Evolutionary conservation across 2,888 invertebrate species (phyloP), one percentile per base, ranked within the genome.

Genomic region (Parascotia fuliginaria): DNA sequence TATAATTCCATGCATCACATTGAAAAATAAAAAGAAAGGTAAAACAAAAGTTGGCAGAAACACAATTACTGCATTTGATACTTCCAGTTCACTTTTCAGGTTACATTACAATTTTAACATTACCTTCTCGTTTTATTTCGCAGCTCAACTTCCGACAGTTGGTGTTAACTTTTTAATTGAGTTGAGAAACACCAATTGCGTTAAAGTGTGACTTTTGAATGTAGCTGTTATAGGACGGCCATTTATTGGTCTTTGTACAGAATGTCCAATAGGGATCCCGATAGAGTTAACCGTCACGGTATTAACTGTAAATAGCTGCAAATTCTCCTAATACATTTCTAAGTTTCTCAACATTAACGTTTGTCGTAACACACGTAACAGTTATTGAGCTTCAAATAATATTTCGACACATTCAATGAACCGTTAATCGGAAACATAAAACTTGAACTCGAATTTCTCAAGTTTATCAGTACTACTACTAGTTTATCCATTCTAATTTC

Each of bases 141-240:
- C 41, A 46, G 44, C 29, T 31, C 24, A 48, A 51, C 48, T 54
- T 41, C 13, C 42, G 28, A 40, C 54, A 60, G 61, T 64, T 3
- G 52, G 46, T 55, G 49, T 43, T 64, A 79, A 76, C 70, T 79
- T 77, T 76, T 69, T 77, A 77, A 79, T 79, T 75, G 72, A 75
- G 71, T 79, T 77, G 49, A 44, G 53, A 57, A 71, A 73, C 66
- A 60, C 54, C 49, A 63, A 64, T 64, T 54, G 45, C 49, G 42
- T 68, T 63, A 60, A 50, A 67, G 62, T 64, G 61, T 56, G 62
- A 71, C 70, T 72, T 73, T 72, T 61, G 52, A 65, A 68, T 56
- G 61, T 51, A 60, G 55, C 52, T 47, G 65, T 66, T 60, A 68
- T 62, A 66, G 63, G 59, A 58, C 53, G 49, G 46, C 50, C 61